Evolutionary conservation across 2,888 invertebrate genomes (phyloP).

Genomic region (Siphlonurus alternatus): DNA sequence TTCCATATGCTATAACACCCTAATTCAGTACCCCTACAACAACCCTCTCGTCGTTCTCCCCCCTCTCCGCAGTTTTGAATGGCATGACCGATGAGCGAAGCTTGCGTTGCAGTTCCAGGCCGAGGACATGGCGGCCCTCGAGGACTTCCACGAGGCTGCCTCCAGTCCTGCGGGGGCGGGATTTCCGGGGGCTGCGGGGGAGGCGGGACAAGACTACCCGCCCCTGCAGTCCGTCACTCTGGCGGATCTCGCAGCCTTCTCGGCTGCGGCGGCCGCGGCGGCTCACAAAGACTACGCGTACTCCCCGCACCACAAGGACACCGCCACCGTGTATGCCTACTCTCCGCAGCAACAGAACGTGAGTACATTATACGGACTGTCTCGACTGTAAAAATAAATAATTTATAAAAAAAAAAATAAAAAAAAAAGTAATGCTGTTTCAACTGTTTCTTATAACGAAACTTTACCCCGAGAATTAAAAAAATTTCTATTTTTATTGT

Average conservation of each 20-base stretch:
- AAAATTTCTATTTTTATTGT: no score
- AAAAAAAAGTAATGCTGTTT: no score
- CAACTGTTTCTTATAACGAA: no score
- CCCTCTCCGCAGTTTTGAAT: no score
- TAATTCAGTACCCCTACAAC: no score
- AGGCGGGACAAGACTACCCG: conserved; percentile 19
- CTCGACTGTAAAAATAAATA: no score
- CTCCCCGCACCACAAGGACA: conserved; percentile 15
- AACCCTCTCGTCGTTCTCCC: no score
- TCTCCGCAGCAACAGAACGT: conserved; percentile 15
- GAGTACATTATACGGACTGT: no score
- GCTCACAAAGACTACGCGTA: conserved; percentile 3
- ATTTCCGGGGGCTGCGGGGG: neutral
- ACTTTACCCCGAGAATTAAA: no score
- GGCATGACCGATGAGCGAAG: neutral
- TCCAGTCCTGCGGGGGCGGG: conserved; percentile 4
- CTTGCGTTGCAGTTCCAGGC: conserved; percentile 24
- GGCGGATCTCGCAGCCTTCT: conserved; percentile 67
- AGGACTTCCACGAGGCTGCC: conserved; percentile 27
- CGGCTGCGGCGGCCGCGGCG: conserved; percentile 39
- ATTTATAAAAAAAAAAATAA: no score
- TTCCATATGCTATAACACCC: no score
- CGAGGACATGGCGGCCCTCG: conserved; percentile 28
- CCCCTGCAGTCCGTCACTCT: conserved; percentile 54
- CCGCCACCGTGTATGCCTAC: conserved; percentile 3